Percentiles rank a stretch among this genome's conserved stretches.
Conservation (phyloP, 1,140 invertebrate species). For the Drepana arcuata region DNA sequence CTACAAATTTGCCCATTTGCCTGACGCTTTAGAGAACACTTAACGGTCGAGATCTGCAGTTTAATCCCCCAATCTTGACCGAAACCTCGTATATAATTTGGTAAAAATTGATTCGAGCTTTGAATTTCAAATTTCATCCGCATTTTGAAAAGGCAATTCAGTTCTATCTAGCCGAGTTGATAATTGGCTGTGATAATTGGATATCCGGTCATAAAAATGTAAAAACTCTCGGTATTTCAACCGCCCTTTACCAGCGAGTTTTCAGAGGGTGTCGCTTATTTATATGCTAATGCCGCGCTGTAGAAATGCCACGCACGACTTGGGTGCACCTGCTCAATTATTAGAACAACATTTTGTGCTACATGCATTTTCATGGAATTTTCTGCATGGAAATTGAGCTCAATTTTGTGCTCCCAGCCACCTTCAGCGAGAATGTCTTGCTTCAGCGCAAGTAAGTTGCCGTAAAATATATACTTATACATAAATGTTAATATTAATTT, state of each 20-base stretch:
- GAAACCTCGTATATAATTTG: no score
- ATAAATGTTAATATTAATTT: no score
- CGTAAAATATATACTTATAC: no score
- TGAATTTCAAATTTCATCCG: constrained; percentile 31
- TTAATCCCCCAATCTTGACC: no score
- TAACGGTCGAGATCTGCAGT: no score
- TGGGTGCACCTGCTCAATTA: constrained; percentile 57
- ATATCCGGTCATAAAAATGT: constrained; percentile 59
- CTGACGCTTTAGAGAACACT: not conserved
- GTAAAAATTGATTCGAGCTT: no score
- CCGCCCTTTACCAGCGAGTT: constrained; percentile 28
- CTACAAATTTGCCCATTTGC: constrained; percentile 15
- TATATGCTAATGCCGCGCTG: constrained; percentile 56
- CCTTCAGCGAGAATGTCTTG: constrained; percentile 24
- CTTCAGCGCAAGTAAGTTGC: constrained; percentile 19
- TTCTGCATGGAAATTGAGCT: constrained; percentile 51
- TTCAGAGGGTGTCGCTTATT: constrained; percentile 50
- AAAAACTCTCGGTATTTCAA: constrained; percentile 25
- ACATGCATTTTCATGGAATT: constrained; percentile 54
- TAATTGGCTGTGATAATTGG: constrained; percentile 63
- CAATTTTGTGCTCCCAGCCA: constrained; percentile 33
- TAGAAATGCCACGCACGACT: constrained; percentile 51
- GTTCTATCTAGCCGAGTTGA: constrained; percentile 52
- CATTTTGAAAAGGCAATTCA: constrained; percentile 30
- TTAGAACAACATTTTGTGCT: constrained; percentile 52